Evolutionary conservation across 1,140 invertebrate species (phyloP).

Genomic region (Micrasema longulum): DNA sequence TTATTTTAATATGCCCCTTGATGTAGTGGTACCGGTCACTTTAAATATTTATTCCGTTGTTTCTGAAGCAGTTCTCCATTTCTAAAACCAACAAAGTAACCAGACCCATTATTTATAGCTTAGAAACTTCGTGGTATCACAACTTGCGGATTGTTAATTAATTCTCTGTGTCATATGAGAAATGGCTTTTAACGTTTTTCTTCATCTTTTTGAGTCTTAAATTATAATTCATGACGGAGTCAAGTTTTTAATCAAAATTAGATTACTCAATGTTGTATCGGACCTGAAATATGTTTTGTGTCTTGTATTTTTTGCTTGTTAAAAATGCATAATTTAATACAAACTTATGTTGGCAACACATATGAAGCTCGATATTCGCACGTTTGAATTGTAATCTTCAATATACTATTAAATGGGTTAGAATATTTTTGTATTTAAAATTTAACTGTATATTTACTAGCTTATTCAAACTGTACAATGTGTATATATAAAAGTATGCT

Average conservation of each 20-base stretch:
- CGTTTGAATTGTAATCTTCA: too few species aligned
- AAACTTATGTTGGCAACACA: too few species aligned
- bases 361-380: too few species aligned
- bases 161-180: conserved; percentile 31
- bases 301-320: too few species aligned
- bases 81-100: conserved; percentile 32
- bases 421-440: too few species aligned
- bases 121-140: conserved; percentile 14
- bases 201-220: conserved; percentile 2
- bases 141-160: conserved; percentile 27
- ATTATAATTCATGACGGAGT: conserved; percentile 19
- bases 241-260: conserved; percentile 25
- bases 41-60: conserved; percentile 54
- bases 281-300: too few species aligned
- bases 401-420: too few species aligned
- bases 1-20: conserved; percentile 52
- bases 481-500: too few species aligned
- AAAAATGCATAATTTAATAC: too few species aligned
- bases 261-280: background rate
- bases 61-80: conserved; percentile 1
- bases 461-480: too few species aligned
- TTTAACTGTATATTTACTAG: too few species aligned
- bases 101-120: conserved; percentile 36
- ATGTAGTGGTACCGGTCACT: conserved; percentile 49
- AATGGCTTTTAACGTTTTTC: conserved; percentile 28